These are phyloP conservation scores for Phymanthus crucifer DNA, from an alignment of 92 coral and sea anemone species.

Conservation along the genomic window DNA sequence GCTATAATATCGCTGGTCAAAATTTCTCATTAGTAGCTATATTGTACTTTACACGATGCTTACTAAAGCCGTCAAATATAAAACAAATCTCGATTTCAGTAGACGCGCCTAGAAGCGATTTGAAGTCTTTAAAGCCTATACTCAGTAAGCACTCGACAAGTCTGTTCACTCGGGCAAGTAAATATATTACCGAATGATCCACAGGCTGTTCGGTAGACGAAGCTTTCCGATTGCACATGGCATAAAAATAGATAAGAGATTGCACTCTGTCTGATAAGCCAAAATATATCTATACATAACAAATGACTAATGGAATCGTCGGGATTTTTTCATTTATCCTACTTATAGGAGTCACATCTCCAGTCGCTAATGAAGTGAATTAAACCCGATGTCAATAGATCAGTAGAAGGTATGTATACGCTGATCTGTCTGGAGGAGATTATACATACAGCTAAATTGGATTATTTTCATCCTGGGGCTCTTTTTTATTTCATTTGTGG, in stretches of 20 bases:
- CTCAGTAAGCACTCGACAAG: neutral
- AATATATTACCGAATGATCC: too few relatives aligned
- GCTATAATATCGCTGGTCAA: too few relatives aligned
- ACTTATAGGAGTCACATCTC: conserved; percentile 5
- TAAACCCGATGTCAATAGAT: conserved; percentile 8
- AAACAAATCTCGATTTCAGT: neutral
- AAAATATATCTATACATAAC: neutral
- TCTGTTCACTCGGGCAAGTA: too few relatives aligned
- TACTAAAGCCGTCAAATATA: neutral
- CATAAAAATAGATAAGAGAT: neutral
- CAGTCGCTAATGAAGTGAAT: conserved; percentile 4
- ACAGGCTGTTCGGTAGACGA: neutral
- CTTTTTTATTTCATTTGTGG: neutral
- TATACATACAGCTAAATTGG: neutral
- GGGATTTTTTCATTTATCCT: conserved; percentile 1
- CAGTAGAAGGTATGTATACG: neutral
- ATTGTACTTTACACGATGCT: neutral
- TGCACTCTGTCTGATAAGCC: neutral
- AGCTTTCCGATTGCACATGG: neutral
- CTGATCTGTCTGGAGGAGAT: neutral
- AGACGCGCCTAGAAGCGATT: conserved; percentile 4
- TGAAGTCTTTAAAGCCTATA: neutral
- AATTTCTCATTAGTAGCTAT: neutral
- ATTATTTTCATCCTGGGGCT: neutral
- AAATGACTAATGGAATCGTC: conserved; percentile 1